Evolutionary conservation across 2,113 vertebrate species (phyloP).

Genomic region (Clarias macrocephalus): DNA sequence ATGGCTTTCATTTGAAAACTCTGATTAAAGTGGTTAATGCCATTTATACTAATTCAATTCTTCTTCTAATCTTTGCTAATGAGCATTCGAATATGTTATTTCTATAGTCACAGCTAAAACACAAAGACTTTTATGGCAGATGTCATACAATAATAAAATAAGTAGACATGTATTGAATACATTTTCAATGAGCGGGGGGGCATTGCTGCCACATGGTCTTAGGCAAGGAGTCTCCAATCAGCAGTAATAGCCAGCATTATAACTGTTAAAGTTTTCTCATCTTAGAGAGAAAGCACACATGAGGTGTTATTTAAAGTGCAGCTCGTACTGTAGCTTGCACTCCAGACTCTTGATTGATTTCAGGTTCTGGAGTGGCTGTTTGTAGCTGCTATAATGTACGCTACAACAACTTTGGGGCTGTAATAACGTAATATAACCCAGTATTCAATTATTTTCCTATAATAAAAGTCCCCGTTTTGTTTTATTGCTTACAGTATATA

Average conservation of each 20-base stretch:
- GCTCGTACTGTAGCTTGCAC: background rate
- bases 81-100: background rate
- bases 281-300: background rate
- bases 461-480: background rate
- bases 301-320: background rate
- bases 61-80: background rate
- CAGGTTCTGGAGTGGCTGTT: background rate
- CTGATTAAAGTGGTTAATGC: constrained; percentile 12
- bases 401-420: background rate
- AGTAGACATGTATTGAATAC: background rate
- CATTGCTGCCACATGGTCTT: too few species aligned
- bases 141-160: background rate
- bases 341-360: background rate
- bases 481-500: background rate
- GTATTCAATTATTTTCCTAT: background rate
- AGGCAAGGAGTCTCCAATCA: background rate
- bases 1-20: background rate
- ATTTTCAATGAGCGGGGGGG: too few species aligned
- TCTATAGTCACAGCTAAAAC: background rate
- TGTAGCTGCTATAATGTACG: background rate
- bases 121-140: background rate
- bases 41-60: background rate
- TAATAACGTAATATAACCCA: background rate
- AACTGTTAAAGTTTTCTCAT: background rate
- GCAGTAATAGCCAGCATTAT: background rate